These are phyloP conservation scores for Lampropteryx suffumata DNA, from an alignment of 2,888 invertebrate species.

Conservation along the genomic window DNA sequence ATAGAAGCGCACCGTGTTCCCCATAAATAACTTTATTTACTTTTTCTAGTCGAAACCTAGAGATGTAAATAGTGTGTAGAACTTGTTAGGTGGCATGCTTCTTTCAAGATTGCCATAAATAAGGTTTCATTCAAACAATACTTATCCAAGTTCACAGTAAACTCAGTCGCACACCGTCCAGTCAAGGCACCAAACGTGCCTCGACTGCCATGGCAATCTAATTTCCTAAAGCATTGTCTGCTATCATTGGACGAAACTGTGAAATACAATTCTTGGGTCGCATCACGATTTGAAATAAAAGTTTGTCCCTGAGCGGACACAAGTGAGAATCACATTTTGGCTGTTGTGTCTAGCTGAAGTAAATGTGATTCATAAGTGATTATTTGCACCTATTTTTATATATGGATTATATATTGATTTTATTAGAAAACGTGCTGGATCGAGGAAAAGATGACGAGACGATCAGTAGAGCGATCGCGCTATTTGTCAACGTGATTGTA, in stretches of 20 bases:
- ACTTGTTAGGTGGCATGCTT: too few relatives aligned
- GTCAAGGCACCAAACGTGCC: slow-evolving; percentile 59
- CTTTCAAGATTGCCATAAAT: too few relatives aligned
- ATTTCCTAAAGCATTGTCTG: slow-evolving; percentile 73
- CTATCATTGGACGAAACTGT: slow-evolving; percentile 44
- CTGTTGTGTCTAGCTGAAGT: not conserved
- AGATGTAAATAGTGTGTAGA: too few relatives aligned
- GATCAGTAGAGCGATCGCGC: too few relatives aligned
- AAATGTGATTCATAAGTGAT: too few relatives aligned
- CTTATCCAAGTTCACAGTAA: slow-evolving; percentile 35
- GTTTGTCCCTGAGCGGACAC: slow-evolving; percentile 23
- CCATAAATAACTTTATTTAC: too few relatives aligned
- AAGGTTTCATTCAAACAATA: slow-evolving; percentile 1
- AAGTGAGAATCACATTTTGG: slow-evolving; percentile 10
- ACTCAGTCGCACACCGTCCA: slow-evolving; percentile 41
- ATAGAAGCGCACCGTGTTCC: too few relatives aligned
- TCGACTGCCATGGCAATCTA: slow-evolving; percentile 65
- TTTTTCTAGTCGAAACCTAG: too few relatives aligned
- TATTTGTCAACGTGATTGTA: too few relatives aligned
- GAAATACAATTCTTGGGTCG: slow-evolving; percentile 33
- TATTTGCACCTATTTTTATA: not conserved
- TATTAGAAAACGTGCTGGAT: too few relatives aligned
- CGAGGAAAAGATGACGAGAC: too few relatives aligned
- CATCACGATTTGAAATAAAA: slow-evolving; percentile 28
- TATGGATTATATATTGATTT: too few relatives aligned